These are phyloP conservation scores for Sebastes variabilis DNA, from an alignment of 2,797 vertebrate species.

Conservation along the genomic window DNA sequence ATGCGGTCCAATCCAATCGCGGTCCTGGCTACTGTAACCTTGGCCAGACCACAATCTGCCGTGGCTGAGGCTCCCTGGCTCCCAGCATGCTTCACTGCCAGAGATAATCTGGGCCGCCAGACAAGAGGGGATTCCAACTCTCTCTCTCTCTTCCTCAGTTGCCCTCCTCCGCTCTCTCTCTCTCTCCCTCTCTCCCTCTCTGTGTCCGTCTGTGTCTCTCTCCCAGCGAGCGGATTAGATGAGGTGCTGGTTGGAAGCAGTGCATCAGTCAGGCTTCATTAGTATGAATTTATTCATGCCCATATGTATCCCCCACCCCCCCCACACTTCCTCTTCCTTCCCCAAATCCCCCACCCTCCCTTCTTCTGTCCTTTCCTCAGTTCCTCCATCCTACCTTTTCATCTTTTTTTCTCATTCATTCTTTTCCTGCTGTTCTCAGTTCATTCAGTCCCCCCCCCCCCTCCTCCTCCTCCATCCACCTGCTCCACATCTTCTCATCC, in stretches of 20 bases:
- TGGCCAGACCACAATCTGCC: slow-evolving; percentile 56
- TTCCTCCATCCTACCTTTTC: background rate
- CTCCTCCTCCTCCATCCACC: background rate
- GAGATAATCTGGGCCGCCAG: slow-evolving; percentile 80
- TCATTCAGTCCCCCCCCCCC: background rate
- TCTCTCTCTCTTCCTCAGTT: slow-evolving; percentile 58
- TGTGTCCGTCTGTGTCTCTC: slow-evolving; percentile 54
- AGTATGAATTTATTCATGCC: slow-evolving; percentile 84
- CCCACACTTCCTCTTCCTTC: slow-evolving; percentile 12
- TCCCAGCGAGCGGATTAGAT: slow-evolving; percentile 69
- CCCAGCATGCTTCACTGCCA: slow-evolving; percentile 66
- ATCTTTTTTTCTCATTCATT: background rate
- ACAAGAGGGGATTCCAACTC: slow-evolving; percentile 80
- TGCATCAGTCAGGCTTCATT: slow-evolving; percentile 83
- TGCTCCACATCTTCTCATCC: slow-evolving; percentile 42
- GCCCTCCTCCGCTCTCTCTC: slow-evolving; percentile 30
- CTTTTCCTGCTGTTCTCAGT: background rate
- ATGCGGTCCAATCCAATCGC: slow-evolving; percentile 49
- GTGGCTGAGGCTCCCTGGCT: slow-evolving; percentile 43
- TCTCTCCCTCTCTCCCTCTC: slow-evolving; percentile 17
- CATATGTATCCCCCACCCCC: slow-evolving; percentile 71
- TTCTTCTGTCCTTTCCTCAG: slow-evolving; percentile 9
- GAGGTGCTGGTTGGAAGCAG: slow-evolving; percentile 80
- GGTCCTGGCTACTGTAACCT: slow-evolving; percentile 51
- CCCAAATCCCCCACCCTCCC: slow-evolving; percentile 22